These are phyloP conservation scores for Sciurus vulgaris DNA, from an alignment of 2,797 vertebrate species.

Conservation along the genomic window DNA sequence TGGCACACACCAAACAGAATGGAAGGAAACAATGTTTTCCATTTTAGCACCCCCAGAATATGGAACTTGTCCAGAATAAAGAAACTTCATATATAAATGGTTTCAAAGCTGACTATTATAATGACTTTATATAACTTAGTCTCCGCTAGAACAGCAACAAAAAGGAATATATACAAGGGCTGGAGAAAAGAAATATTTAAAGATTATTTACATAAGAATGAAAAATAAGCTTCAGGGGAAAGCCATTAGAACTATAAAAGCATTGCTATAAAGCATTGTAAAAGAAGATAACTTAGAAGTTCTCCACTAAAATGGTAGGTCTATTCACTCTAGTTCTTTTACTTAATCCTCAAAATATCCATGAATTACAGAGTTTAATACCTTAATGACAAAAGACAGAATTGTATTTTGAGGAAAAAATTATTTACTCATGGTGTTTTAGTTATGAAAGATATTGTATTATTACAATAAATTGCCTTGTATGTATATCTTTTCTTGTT, in stretches of 20 bases:
- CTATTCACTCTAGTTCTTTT: neutral
- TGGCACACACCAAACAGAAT: neutral
- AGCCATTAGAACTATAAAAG: neutral
- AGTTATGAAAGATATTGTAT: neutral
- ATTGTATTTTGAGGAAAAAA: neutral
- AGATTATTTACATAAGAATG: neutral
- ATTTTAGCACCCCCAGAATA: neutral
- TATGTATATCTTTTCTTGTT: too few species aligned
- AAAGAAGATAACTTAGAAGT: neutral
- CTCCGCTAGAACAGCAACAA: neutral
- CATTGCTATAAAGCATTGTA: neutral
- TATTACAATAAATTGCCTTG: too few species aligned
- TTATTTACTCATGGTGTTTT: neutral
- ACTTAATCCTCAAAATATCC: slow-evolving; percentile 3
- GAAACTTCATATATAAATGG: neutral
- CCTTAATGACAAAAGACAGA: slow-evolving; percentile 15
- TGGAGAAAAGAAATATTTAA: neutral
- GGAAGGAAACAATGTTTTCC: neutral
- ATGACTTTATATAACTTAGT: neutral
- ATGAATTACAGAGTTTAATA: neutral
- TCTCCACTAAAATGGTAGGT: neutral
- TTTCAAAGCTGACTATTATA: neutral
- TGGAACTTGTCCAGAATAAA: neutral
- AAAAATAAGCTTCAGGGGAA: neutral
- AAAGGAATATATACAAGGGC: slow-evolving; percentile 16